Percentiles rank a stretch among this genome's conserved stretches.
Conservation (phyloP, 2,888 invertebrate genomes). For the Brachyptera putata region DNA sequence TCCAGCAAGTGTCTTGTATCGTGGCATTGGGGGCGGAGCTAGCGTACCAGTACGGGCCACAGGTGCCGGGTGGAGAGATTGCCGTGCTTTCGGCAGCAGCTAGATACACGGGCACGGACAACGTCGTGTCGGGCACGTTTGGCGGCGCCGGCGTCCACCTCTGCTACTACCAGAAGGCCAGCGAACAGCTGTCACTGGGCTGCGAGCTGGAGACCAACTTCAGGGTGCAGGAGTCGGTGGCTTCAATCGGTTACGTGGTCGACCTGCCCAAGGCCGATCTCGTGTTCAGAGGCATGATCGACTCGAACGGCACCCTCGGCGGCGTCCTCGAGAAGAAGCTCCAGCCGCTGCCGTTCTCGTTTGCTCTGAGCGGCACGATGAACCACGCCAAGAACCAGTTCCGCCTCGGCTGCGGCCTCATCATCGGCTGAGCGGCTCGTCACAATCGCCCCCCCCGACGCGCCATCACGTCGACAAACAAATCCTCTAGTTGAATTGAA, state of each 20-base stretch:
- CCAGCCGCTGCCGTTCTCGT: constrained; percentile 87
- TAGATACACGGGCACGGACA: constrained; percentile 61
- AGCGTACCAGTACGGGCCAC: constrained; percentile 73
- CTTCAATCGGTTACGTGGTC: constrained; percentile 90
- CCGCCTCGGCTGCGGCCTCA: constrained; percentile 89
- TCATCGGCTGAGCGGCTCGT: constrained; percentile 64
- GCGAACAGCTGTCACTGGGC: constrained; percentile 86
- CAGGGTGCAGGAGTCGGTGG: constrained; percentile 84
- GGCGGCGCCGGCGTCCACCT: constrained; percentile 80
- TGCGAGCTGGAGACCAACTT: constrained; percentile 93
- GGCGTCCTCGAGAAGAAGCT: constrained; percentile 93
- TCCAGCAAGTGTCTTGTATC: constrained; percentile 79
- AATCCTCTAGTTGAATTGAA: too few relatives aligned
- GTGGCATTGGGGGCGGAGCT: constrained; percentile 90
- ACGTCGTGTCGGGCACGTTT: constrained; percentile 48
- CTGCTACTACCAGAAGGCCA: constrained; percentile 92
- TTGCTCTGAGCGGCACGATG: constrained; percentile 86
- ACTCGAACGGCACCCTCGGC: constrained; percentile 90
- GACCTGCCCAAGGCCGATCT: constrained; percentile 94
- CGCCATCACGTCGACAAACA: not conserved
- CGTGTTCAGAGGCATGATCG: constrained; percentile 87
- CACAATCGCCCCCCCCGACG: too few relatives aligned
- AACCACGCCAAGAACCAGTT: constrained; percentile 92
- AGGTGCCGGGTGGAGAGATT: constrained; percentile 85
- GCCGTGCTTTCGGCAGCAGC: constrained; percentile 83